These are phyloP conservation scores for Sitta europaea DNA, from an alignment of 2,113 vertebrate genomes.

Conservation along the genomic window DNA sequence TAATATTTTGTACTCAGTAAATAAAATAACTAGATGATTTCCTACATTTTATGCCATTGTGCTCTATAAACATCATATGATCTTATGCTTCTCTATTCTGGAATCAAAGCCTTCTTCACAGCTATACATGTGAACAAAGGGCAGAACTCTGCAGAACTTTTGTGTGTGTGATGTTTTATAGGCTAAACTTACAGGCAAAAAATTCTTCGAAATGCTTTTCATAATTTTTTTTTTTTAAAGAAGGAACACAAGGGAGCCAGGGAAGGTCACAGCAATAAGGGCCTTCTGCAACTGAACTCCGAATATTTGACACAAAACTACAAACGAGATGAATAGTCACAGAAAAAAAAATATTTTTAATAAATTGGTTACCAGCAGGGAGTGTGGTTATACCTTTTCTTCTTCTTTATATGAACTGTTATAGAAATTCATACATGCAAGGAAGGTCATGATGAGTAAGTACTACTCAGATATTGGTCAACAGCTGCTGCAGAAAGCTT, in stretches of 20 bases:
- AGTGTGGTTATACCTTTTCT: not conserved
- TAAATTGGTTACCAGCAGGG: not conserved
- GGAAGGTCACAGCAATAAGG: not conserved
- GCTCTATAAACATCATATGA: slow-evolving; percentile 8
- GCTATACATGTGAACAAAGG: not conserved
- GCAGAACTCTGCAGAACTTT: not conserved
- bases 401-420: not conserved
- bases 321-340: not conserved
- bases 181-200: not conserved
- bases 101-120: not conserved
- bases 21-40: slow-evolving; percentile 57
- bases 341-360: not conserved
- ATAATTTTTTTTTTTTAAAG: not conserved
- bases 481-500: not conserved
- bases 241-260: accelerated
- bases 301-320: not conserved
- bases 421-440: not conserved
- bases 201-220: not conserved
- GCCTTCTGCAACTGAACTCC: not conserved
- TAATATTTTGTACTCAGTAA: slow-evolving; percentile 26
- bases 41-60: slow-evolving; percentile 15
- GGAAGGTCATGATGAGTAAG: not conserved
- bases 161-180: not conserved
- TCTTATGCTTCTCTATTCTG: not conserved
- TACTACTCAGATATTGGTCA: accelerated